Conservation (phyloP, 2,888 invertebrate genomes). For the Mylabris sibirica region DNA sequence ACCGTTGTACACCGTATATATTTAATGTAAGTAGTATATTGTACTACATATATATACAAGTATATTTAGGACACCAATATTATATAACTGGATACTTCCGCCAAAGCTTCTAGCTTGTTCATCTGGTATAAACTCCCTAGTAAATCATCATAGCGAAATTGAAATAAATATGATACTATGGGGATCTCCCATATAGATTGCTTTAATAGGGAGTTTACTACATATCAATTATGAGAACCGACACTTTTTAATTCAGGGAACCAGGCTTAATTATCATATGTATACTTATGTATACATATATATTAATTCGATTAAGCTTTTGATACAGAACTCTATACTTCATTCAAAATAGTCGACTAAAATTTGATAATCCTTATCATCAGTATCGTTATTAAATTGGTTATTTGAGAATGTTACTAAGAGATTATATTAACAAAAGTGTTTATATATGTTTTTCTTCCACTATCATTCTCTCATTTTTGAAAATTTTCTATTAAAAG, state of each 20-base stretch:
- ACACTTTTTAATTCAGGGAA: conserved; percentile 39
- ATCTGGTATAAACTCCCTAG: conserved; percentile 35
- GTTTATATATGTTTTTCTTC: neutral
- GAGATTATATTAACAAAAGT: neutral
- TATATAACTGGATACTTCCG: conserved; percentile 56
- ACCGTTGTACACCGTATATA: too few relatives aligned
- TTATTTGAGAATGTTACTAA: neutral
- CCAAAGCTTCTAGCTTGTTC: conserved; percentile 36
- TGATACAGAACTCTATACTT: neutral
- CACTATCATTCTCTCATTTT: neutral
- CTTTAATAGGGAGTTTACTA: conserved; percentile 36
- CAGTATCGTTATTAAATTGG: too few relatives aligned
- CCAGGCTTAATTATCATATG: conserved; percentile 22
- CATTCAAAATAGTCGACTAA: neutral
- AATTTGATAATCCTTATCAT: too few relatives aligned
- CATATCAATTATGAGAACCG: conserved; percentile 38
- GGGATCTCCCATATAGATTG: conserved; percentile 38
- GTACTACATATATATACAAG: conserved; percentile 24
- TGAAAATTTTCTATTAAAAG: neutral
- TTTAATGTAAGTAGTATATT: conserved; percentile 35
- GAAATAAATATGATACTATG: conserved; percentile 48
- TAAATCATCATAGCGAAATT: conserved; percentile 44
- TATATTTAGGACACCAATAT: conserved; percentile 53
- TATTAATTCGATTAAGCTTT: neutral
- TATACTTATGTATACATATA: too few relatives aligned